Base-by-base conservation (phyloP, 2,113 vertebrate species). In the Petrocephalus zakoni region DNA sequence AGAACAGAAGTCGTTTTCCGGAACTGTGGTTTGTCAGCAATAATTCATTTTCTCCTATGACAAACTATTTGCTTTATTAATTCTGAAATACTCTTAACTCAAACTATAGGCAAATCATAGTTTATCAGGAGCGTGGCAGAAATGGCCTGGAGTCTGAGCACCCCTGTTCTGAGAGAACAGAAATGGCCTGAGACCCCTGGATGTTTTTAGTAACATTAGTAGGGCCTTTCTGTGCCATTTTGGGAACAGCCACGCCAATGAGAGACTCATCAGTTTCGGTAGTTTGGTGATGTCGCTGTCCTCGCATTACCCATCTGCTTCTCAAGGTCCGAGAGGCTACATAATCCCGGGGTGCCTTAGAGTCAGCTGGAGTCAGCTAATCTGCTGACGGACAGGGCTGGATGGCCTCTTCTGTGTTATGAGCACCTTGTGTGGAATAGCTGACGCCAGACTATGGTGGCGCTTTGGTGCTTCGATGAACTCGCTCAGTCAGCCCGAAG, bases 401-500 rank as follows among this genome's bases (percentile, higher is more conserved):
- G 10, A 75, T 19, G 68, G 25, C 68, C 25, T 75, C 68, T 34
- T 75, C 68, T 37, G 68, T 29, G 3, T n/a, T 15, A 37, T 37
- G 68, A 75, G 68, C 68, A 37, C 68, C 68, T 37, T 75, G 68
- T 34, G 68, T 37, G 25, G 68, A 75, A 37, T 37, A 37, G 34
- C 11, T 75, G 68, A 75, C 34, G 15, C 29, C 3, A 21, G 34
- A 75, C 68, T 75, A 19, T 37, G 68, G 68, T 37, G 68, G 15
- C 15, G 68, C 34, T 37, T 7, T 15, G 68, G 34, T 17, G 11
- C 11, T 75, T 19, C 15, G 68, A 17, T 75, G 68, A 37, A 37
- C 13, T 90, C 90, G 91, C 90, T 90, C 88, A 88, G 91, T 85
- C 87, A 88, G 90, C 92, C 90, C 90, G 89, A 88, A 90, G 87